phyloP scores from a whole-genome alignment of 2,113 vertebrate species.

The Pseudorectes ferrugineus region DNA sequence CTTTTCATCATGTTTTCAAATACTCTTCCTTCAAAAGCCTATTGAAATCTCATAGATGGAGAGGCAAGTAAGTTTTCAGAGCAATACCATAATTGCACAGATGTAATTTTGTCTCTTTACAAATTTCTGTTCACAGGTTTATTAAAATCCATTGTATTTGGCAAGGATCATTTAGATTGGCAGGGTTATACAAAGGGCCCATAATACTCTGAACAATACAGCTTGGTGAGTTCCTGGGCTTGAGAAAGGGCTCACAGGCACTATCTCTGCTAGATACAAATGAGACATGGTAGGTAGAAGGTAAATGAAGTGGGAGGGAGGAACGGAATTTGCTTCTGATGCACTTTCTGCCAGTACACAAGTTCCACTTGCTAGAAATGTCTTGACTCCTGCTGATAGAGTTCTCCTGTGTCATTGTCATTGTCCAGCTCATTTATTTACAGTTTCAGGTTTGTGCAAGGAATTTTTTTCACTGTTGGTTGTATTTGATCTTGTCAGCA shows the following conservation, averaged over 20 bases:
- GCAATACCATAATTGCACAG: background rate
- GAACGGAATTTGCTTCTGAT: background rate
- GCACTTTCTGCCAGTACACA: background rate
- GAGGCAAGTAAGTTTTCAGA: constrained; percentile 16
- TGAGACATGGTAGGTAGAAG: background rate
- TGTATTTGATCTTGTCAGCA: background rate
- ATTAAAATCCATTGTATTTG: constrained; percentile 31
- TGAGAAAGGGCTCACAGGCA: background rate
- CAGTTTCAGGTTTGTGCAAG: background rate
- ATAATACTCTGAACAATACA: background rate
- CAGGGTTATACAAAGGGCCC: background rate
- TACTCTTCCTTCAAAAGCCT: background rate
- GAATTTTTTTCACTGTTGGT: background rate
- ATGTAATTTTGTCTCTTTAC: background rate
- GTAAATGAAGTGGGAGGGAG: background rate
- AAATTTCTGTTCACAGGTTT: background rate
- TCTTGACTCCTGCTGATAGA: background rate
- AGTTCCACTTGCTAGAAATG: background rate
- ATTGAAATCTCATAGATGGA: background rate
- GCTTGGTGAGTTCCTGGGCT: background rate
- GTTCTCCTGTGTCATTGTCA: background rate
- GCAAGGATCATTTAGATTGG: background rate
- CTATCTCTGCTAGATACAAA: background rate
- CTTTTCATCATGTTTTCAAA: background rate
- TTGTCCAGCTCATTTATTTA: background rate